Evolutionary conservation across 2,888 invertebrate genomes (phyloP).

Genomic region (Leptinotarsa rubiginosa): DNA sequence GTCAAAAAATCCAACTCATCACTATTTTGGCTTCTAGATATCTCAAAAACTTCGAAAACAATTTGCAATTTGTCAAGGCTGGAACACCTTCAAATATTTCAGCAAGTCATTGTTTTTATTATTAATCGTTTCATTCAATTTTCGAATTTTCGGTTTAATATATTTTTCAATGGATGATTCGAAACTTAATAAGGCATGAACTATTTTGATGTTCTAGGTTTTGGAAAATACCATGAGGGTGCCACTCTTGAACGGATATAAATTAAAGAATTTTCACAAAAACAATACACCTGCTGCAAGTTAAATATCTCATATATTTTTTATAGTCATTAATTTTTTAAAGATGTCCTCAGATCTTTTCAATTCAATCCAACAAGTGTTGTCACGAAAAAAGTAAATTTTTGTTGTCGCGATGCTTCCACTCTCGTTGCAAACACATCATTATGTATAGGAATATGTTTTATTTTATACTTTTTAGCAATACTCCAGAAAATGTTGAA

Average conservation of each 20-base stretch:
- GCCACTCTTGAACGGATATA: slow-evolving; percentile 5
- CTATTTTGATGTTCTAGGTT: slow-evolving; percentile 43
- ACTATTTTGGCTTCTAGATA: background rate
- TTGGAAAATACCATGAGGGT: slow-evolving; percentile 32
- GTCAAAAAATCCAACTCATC: background rate
- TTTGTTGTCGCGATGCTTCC: too few relatives aligned
- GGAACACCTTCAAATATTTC: slow-evolving; percentile 27
- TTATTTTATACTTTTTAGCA: too few relatives aligned
- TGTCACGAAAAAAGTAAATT: too few relatives aligned
- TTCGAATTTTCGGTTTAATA: slow-evolving; percentile 37
- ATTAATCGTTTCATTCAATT: slow-evolving; percentile 43
- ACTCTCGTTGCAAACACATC: background rate
- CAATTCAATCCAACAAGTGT: background rate
- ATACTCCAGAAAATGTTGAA: too few relatives aligned
- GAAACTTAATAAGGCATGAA: slow-evolving; percentile 44
- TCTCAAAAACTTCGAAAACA: slow-evolving; percentile 29
- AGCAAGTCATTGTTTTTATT: slow-evolving; percentile 44
- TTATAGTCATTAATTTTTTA: background rate
- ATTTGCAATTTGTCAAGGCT: slow-evolving; percentile 42
- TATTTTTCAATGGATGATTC: slow-evolving; percentile 39
- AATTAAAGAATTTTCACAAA: slow-evolving; percentile 29
- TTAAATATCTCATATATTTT: background rate
- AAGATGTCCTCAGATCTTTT: background rate
- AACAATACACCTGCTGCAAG: slow-evolving; percentile 34
- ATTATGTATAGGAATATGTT: background rate